Conservation (phyloP, 1,140 invertebrate species). For the Plodia interpunctella region DNA sequence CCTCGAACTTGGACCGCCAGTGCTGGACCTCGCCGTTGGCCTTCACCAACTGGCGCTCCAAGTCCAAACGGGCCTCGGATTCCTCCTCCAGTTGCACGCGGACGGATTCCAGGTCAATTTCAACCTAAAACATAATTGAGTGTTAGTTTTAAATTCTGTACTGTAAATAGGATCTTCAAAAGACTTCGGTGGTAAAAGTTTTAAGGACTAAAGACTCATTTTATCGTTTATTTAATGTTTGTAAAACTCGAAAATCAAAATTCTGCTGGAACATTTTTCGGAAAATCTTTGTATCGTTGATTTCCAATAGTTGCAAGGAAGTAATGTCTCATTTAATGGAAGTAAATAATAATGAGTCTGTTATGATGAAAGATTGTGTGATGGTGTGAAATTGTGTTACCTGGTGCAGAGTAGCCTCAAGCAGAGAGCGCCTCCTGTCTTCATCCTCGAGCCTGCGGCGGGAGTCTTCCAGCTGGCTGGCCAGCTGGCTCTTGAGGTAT, state of each 20-base stretch:
- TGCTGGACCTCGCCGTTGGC: constrained; percentile 91
- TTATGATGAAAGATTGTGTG: too few species aligned
- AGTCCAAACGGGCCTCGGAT: constrained; percentile 94
- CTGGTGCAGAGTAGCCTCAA: constrained; percentile 93
- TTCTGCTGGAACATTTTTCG: too few species aligned
- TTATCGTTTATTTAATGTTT: too few species aligned
- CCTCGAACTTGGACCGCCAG: constrained; percentile 95
- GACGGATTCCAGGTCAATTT: constrained; percentile 94
- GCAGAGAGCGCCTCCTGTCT: constrained; percentile 91
- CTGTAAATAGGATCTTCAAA: too few species aligned
- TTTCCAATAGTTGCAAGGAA: too few species aligned
- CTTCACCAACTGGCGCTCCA: constrained; percentile 95
- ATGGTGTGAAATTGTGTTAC: constrained; percentile 50
- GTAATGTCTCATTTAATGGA: too few species aligned
- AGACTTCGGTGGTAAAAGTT: too few species aligned
- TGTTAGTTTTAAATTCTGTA: too few species aligned
- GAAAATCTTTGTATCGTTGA: too few species aligned
- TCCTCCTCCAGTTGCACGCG: constrained; percentile 97
- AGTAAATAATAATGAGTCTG: too few species aligned
- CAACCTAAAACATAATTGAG: constrained; percentile 79
- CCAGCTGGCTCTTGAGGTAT: constrained; percentile 92
- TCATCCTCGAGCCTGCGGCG: constrained; percentile 96
- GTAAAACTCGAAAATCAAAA: too few species aligned
- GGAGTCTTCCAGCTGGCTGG: constrained; percentile 93
- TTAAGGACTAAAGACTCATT: too few species aligned